Base-by-base conservation (phyloP, 2,888 invertebrate genomes). In the Catocala nupta region DNA sequence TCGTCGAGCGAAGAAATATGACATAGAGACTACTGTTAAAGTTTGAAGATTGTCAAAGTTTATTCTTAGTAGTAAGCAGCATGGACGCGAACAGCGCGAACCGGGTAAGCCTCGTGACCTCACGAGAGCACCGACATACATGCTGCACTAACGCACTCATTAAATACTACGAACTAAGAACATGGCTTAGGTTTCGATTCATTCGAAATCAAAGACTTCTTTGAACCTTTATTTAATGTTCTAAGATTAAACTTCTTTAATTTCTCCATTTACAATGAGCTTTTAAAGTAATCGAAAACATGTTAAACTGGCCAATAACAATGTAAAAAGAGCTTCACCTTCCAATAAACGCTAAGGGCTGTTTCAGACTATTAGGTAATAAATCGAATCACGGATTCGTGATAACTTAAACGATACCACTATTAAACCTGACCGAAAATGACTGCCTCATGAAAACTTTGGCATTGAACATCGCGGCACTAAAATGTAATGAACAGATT, bases 81-180 rank as follows among this genome's bases (percentile, higher is more conserved):
- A 93, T 93, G 93, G 93, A 93, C 75, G 78, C 81, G 77, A 90
- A 86, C 87, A 88, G 82, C 86, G 81, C 73, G 54, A 90, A 73
- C 76, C 84, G 93, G 93, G 93, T 93, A 93, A 93, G 93, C 87
- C 87, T 85, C 81, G 85, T 84, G 84, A 64, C 61, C 54, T 42
- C 80, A 83, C 84, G 81, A 83, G 83, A 84, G 86, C 71, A 73
- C 77, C 70, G 78, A 82, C 68, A 61, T 77, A 73, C 69, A 77
- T 71, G 45, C 68, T 78, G 84, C 87, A 88, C 86, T 61, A 13
- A 64, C 77, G 77, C 82, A 84, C 82, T 67, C 68, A 75, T 72
- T 63, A 66, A 69, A 68, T 50, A 50, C 50, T 11, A n/a, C 34
- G 5, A 34, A 34, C 50, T n/a, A 13, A 47, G 45, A n/a, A 47